These are phyloP conservation scores for Drosophila sordidula DNA, from an alignment of 2,888 invertebrate species.

Conservation along the genomic window DNA sequence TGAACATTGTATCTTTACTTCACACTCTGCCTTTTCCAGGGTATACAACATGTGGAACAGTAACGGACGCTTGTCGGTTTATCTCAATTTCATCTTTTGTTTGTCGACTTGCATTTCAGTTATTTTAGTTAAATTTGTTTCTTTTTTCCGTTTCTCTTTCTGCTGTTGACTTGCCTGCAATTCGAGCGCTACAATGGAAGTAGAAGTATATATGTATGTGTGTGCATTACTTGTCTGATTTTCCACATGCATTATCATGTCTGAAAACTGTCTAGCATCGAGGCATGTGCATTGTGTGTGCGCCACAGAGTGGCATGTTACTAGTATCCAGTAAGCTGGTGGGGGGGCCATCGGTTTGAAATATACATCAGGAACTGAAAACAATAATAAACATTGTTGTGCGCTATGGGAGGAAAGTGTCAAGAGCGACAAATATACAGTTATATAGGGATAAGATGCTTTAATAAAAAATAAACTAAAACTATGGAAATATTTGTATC, in stretches of 20 bases:
- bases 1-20: neutral
- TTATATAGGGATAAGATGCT: neutral
- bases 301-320: neutral
- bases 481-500: neutral
- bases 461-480: neutral
- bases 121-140: constrained; percentile 20
- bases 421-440: constrained; percentile 9
- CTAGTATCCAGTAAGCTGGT: neutral
- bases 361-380: constrained; percentile 22
- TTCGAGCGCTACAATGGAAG: constrained; percentile 28
- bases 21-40: constrained; percentile 2
- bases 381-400: constrained; percentile 32
- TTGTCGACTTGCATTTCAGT: constrained; percentile 38
- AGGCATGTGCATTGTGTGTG: constrained; percentile 50
- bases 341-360: neutral
- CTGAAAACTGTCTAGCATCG: constrained; percentile 63
- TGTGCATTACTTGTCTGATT: constrained; percentile 56
- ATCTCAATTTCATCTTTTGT: constrained; percentile 48
- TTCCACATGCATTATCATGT: constrained; percentile 70
- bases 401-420: constrained; percentile 20
- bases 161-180: constrained; percentile 53
- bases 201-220: neutral
- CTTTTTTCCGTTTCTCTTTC: constrained; percentile 14
- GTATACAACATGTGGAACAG: constrained; percentile 19
- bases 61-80: constrained; percentile 23